Percentiles rank a stretch among this genome's conserved stretches.
Evolutionary conservation across 2,113 vertebrate species (phyloP).

Genomic region (Otocyon megalotis): DNA sequence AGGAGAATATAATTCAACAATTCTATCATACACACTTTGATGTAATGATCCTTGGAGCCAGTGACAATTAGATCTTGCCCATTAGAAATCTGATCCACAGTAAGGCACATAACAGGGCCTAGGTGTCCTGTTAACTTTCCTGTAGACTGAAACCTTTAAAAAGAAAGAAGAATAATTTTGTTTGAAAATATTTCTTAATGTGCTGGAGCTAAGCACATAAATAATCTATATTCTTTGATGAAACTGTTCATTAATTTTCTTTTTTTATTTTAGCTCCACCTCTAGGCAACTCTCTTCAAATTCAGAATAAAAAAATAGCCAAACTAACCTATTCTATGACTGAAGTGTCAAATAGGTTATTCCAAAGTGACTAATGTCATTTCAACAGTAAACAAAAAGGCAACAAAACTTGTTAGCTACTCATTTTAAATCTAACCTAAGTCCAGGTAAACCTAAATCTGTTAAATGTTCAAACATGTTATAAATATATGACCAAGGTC

Average conservation of each 20-base stretch:
- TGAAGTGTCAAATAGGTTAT: not conserved
- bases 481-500: not conserved
- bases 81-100: slow-evolving; percentile 91
- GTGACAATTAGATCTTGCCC: slow-evolving; percentile 97
- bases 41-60: slow-evolving; percentile 97
- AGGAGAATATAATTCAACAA: not conserved
- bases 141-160: slow-evolving; percentile 95
- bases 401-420: not conserved
- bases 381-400: not conserved
- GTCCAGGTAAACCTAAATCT: not conserved
- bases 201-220: not conserved
- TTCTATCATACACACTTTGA: slow-evolving; percentile 89
- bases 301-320: not conserved
- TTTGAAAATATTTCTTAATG: slow-evolving; percentile 48
- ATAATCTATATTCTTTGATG: not conserved
- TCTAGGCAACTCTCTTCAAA: slow-evolving; percentile 13
- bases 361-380: not conserved
- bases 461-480: not conserved
- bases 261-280: slow-evolving; percentile 15
- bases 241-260: slow-evolving; percentile 7
- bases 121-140: slow-evolving; percentile 97
- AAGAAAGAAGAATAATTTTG: not conserved
- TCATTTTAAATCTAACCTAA: slow-evolving; percentile 1
- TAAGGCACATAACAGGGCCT: slow-evolving; percentile 97
- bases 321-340: not conserved